Conservation (phyloP, 2,797 vertebrate genomes). For the Anabas testudineus region DNA sequence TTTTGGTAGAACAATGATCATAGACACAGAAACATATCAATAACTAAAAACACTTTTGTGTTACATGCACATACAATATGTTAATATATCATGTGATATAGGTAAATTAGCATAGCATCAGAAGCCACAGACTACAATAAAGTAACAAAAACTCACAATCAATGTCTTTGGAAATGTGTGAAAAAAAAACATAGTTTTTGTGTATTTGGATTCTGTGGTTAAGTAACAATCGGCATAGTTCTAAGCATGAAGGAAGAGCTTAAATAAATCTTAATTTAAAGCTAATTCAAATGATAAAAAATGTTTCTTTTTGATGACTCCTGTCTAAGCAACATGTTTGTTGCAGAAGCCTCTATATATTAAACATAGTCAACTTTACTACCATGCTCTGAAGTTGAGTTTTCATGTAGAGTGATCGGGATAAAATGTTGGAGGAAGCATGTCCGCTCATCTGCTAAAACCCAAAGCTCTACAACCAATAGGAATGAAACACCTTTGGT, state of each 20-base stretch:
- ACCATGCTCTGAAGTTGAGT: conserved; percentile 27
- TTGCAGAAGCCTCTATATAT: conserved; percentile 20
- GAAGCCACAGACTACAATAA: conserved; percentile 44
- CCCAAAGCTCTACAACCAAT: conserved; percentile 47
- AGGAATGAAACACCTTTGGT: conserved; percentile 34
- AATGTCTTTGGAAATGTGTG: conserved; percentile 33
- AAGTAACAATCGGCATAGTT: background rate
- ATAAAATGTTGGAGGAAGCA: conserved; percentile 48
- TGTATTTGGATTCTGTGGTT: background rate
- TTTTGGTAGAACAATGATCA: background rate
- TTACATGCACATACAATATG: conserved; percentile 56
- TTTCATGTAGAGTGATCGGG: conserved; percentile 40
- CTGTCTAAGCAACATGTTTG: conserved; percentile 9
- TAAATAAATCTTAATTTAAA: conserved; percentile 20
- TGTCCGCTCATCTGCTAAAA: conserved; percentile 52
- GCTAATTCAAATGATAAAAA: conserved; percentile 25
- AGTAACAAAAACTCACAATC: conserved; percentile 26
- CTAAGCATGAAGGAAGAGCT: background rate
- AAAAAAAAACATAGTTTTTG: conserved; percentile 19
- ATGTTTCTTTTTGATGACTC: conserved; percentile 14
- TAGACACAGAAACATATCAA: conserved; percentile 25
- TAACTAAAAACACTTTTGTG: conserved; percentile 41
- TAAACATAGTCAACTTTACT: conserved; percentile 38
- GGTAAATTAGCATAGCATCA: conserved; percentile 44
- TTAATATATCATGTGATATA: conserved; percentile 32